Conservation (phyloP, 2,797 vertebrate species). For the Heteromormyrus szaboi region DNA sequence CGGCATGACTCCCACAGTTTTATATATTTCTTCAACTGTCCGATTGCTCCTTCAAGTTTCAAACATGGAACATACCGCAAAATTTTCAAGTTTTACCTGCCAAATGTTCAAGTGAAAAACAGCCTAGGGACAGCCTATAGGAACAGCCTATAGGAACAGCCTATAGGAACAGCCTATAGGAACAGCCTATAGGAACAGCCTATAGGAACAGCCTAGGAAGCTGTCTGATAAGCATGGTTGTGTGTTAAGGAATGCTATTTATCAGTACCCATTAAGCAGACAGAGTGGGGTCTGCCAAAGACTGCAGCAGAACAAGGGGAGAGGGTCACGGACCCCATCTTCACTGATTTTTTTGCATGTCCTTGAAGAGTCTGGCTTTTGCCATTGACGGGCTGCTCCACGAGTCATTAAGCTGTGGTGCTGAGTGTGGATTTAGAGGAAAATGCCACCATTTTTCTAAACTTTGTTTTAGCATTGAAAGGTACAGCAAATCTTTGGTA, state of each 20-base stretch:
- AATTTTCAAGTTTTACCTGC: neutral
- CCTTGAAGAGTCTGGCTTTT: neutral
- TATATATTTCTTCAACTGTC: neutral
- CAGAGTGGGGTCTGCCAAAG: neutral
- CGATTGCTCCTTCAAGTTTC: slow-evolving; percentile 3
- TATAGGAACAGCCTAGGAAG: neutral
- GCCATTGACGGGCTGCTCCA: neutral
- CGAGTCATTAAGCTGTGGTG: neutral
- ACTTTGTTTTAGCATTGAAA: neutral
- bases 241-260: neutral
- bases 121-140: neutral
- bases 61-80: neutral
- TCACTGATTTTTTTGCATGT: neutral
- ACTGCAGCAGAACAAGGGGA: neutral
- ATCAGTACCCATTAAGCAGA: neutral
- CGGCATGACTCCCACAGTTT: neutral
- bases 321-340: neutral
- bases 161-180: neutral
- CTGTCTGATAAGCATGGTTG: neutral
- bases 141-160: neutral
- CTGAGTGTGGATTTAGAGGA: neutral
- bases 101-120: neutral
- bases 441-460: neutral
- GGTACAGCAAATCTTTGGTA: neutral
- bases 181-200: neutral